phyloP scores from a whole-genome alignment of 2,797 vertebrate genomes.

The Diplodus sargus region DNA sequence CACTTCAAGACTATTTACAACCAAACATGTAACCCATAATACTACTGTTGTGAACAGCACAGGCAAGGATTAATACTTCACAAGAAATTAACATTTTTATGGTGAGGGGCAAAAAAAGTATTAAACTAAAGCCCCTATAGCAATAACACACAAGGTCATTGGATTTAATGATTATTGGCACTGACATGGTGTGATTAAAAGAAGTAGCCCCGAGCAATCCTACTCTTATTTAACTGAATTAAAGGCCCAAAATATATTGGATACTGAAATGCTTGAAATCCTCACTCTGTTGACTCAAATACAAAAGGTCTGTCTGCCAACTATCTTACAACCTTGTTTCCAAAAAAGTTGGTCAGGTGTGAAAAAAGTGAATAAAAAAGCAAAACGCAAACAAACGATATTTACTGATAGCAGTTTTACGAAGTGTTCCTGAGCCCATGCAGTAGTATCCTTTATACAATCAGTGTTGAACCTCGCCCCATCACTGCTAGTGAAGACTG shows the following conservation, averaged over 20 bases:
- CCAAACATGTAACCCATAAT: background rate
- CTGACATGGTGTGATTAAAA: constrained; percentile 10
- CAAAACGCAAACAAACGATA: too few relatives aligned
- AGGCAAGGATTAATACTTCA: background rate
- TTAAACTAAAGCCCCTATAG: background rate
- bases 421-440: too few relatives aligned
- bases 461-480: too few relatives aligned
- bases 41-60: background rate
- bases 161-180: background rate
- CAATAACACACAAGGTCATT: background rate
- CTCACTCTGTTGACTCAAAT: background rate
- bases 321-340: background rate
- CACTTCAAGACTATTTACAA: background rate
- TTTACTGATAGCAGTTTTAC: too few relatives aligned
- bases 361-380: too few relatives aligned
- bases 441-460: too few relatives aligned
- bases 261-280: background rate
- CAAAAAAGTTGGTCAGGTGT: background rate
- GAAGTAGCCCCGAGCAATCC: background rate
- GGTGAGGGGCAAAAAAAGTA: background rate
- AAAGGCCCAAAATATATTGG: background rate
- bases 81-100: background rate
- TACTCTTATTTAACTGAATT: background rate
- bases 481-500: too few relatives aligned
- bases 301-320: background rate